A percentile compares a stretch with the other conserved stretches of the same genome.
These are phyloP conservation scores for Zeuzera pyrina DNA, from an alignment of 2,888 invertebrate genomes.

Conservation along the genomic window DNA sequence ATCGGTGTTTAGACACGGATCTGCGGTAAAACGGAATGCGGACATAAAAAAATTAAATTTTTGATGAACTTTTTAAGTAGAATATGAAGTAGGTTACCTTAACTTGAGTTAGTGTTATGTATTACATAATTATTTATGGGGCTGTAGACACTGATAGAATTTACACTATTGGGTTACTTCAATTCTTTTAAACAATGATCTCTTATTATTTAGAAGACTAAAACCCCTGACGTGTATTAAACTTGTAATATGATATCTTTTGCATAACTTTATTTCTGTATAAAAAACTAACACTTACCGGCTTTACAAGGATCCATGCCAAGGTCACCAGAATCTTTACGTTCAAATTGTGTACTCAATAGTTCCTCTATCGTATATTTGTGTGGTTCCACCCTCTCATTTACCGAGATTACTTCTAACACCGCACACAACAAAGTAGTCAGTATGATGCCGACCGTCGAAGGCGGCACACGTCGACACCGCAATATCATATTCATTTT, in stretches of 20 bases:
- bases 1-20: constrained; percentile 7
- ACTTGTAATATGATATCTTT: too few species aligned
- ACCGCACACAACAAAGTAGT: constrained; percentile 33
- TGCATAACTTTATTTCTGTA: too few species aligned
- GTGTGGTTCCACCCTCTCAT: constrained; percentile 47
- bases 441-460: constrained; percentile 37
- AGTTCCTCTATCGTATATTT: constrained; percentile 80
- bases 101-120: too few species aligned
- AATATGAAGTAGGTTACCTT: too few species aligned
- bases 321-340: constrained; percentile 80
- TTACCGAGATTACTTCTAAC: constrained; percentile 31
- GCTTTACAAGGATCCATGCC: constrained; percentile 92
- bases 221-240: too few species aligned
- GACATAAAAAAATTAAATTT: constrained; percentile 6
- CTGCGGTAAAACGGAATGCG: constrained; percentile 8
- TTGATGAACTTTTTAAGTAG: too few species aligned
- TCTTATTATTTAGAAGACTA: too few species aligned
- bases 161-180: too few species aligned
- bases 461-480: constrained; percentile 31
- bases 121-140: too few species aligned
- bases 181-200: too few species aligned
- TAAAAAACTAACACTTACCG: constrained; percentile 71
- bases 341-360: constrained; percentile 75
- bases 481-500: constrained; percentile 37
- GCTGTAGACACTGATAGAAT: too few species aligned